Conservation (phyloP, 1,140 invertebrate genomes). For the Argopecten irradians region DNA sequence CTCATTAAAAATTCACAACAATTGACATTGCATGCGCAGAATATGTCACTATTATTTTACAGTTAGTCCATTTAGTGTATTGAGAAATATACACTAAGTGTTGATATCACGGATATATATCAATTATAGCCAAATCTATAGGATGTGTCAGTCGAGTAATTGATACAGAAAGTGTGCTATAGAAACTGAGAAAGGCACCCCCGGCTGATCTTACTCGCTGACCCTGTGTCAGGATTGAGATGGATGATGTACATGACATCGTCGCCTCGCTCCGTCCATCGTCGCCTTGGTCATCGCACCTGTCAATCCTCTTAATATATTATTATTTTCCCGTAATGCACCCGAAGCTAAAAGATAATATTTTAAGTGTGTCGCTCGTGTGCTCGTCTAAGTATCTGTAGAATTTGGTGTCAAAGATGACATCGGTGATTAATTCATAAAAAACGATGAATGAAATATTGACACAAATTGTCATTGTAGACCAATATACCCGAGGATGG, state of each 20-base stretch:
- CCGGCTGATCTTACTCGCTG: background rate
- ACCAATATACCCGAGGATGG: background rate
- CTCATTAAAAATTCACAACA: too few species aligned
- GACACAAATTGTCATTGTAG: background rate
- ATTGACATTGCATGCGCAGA: background rate
- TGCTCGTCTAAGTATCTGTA: background rate
- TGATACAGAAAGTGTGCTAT: background rate
- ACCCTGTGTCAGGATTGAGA: background rate
- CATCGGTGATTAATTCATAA: constrained; percentile 2
- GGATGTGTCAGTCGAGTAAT: background rate
- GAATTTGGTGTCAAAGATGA: background rate
- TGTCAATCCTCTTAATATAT: background rate
- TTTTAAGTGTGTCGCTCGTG: constrained; percentile 7
- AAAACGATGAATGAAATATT: background rate
- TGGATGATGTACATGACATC: background rate
- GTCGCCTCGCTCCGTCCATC: constrained; percentile 13
- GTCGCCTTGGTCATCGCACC: background rate
- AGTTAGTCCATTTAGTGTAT: background rate
- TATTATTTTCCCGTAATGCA: constrained; percentile 1
- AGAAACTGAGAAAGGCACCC: background rate
- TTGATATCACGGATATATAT: background rate
- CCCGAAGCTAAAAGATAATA: background rate
- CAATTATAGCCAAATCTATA: background rate
- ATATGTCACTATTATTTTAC: background rate
- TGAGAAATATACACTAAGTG: background rate